A percentile compares a stretch with the other conserved stretches of the same genome.
These are phyloP conservation scores for Thymelicus lineola DNA, from an alignment of 2,888 invertebrate species.

Conservation along the genomic window DNA sequence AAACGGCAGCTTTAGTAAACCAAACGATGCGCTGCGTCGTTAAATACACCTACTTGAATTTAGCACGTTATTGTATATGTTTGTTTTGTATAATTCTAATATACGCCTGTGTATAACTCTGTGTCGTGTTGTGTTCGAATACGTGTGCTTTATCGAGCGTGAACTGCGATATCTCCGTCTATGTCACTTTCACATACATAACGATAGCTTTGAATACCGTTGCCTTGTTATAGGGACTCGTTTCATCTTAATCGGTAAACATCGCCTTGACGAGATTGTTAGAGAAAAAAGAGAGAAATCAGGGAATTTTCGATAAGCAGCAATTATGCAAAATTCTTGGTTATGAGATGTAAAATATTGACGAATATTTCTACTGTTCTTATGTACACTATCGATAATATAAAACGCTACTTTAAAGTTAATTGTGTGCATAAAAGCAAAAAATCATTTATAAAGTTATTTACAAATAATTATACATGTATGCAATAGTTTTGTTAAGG, in stretches of 20 bases:
- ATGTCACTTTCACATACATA: slow-evolving; percentile 48
- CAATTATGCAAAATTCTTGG: too few relatives aligned
- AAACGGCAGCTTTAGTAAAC: slow-evolving; percentile 49
- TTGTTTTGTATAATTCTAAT: slow-evolving; percentile 59
- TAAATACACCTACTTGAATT: slow-evolving; percentile 58
- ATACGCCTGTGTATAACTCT: slow-evolving; percentile 41
- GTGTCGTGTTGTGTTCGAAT: slow-evolving; percentile 49
- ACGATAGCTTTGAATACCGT: neutral
- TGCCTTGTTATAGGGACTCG: neutral
- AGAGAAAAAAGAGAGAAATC: too few relatives aligned
- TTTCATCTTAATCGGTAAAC: neutral
- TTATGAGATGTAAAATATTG: too few relatives aligned
- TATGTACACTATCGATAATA: too few relatives aligned
- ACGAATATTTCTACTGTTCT: too few relatives aligned
- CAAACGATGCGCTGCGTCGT: slow-evolving; percentile 54
- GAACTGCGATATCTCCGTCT: slow-evolving; percentile 61
- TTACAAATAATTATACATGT: too few relatives aligned
- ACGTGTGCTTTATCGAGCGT: slow-evolving; percentile 66
- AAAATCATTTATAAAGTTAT: too few relatives aligned
- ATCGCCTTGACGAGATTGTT: neutral
- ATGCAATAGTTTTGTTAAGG: too few relatives aligned
- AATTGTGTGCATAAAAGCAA: too few relatives aligned
- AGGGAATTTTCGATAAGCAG: too few relatives aligned
- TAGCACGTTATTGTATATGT: slow-evolving; percentile 54
- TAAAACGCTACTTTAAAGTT: too few relatives aligned